Conservation (phyloP, 2,113 vertebrate species). For the Chaetodon auriga region DNA sequence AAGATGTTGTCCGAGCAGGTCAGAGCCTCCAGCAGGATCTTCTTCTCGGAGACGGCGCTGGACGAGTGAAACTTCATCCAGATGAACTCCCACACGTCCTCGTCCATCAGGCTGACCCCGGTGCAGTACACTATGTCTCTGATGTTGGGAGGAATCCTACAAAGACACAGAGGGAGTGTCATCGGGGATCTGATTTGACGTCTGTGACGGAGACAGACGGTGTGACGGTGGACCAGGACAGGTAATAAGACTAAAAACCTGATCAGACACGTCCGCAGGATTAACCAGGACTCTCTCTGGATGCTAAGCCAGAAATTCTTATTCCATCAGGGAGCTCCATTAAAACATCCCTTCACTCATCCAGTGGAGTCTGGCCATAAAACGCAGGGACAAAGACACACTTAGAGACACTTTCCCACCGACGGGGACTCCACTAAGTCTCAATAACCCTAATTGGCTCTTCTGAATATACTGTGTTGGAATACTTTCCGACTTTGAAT, state of each 20-base stretch:
- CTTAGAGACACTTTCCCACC: background rate
- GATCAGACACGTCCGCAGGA: constrained; percentile 50
- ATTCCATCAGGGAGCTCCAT: constrained; percentile 25
- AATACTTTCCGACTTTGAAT: background rate
- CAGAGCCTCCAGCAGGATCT: constrained; percentile 95
- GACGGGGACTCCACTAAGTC: background rate
- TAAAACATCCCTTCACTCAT: constrained; percentile 16
- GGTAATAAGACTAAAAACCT: constrained; percentile 31
- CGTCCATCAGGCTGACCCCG: constrained; percentile 96
- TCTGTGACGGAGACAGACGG: background rate
- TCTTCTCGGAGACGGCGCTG: constrained; percentile 94
- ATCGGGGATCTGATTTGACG: background rate
- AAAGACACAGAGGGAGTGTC: background rate
- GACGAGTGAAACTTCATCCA: constrained; percentile 99
- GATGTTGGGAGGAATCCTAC: constrained; percentile 95
- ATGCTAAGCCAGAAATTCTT: constrained; percentile 16
- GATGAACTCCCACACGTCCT: constrained; percentile 99
- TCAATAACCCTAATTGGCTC: background rate
- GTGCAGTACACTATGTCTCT: constrained; percentile 98
- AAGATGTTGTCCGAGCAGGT: constrained; percentile 96
- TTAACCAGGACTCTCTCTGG: constrained; percentile 30
- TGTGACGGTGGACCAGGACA: background rate
- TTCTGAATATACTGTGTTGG: background rate
- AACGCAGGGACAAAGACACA: background rate
- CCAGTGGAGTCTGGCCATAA: background rate